Evolutionary conservation across 2,797 vertebrate genomes (phyloP), one percentile per base, ranked within the genome.

Genomic region (Chlorospingus semifuscus): DNA sequence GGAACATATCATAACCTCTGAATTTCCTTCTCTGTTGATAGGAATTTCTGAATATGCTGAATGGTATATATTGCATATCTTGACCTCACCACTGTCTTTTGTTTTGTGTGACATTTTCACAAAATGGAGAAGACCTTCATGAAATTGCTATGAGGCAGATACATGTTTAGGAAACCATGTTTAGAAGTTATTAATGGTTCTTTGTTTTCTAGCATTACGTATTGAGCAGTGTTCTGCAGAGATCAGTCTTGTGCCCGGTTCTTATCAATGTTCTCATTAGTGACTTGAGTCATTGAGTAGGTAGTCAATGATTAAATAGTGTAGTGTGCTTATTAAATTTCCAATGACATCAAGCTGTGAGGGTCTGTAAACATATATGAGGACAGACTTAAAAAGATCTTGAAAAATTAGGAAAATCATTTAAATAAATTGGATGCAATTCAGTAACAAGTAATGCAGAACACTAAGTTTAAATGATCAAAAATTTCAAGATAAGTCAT

Each of bases 221-320:
- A 82, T 19, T 84, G 83, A 93, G 85, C 47, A 76, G 36, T 66
- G 90, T 34, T 90, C 80, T 95, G 91, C 90, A 90, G 65, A 82
- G 82, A 94, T 82, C 77, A 78, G 87, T 79, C 80, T 94, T 94
- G 57, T 88, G 85, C 69, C 91, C 69, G 3, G 85, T 95, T 96
- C 80, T 95, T 91, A 74, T 93, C 93, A 93, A 79, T 95, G 93
- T 92, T 93, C 94, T 93, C 88, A 95, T 96, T 95, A 96, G 86
- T 69, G 80, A 89, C 77, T 95, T 91, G 85, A 94, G 90, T 95
- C 91, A 93, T n/a, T 90, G 85, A 76, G 66, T 82, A 95, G 89
- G 75, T 95, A 96, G 95, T 94, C 94, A 90, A 75, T 83, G 89
- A 96, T 96, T 95, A 95, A 96, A 96, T 95, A 95, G 89, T 71